These are phyloP conservation scores for Sylvicola fuscatus DNA, from an alignment of 2,888 invertebrate genomes.

Conservation along the genomic window DNA sequence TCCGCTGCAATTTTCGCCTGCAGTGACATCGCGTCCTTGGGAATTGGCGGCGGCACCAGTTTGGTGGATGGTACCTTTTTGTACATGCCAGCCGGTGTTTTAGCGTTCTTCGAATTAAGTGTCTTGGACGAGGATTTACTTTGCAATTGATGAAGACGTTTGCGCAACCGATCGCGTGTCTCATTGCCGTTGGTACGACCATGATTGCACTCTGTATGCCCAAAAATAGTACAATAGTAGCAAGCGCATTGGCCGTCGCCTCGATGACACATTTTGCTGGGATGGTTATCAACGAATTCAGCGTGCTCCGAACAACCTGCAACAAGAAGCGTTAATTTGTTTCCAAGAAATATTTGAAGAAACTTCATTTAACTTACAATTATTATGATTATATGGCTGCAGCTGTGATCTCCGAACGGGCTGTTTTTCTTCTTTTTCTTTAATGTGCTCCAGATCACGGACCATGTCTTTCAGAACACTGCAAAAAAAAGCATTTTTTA, in stretches of 20 bases:
- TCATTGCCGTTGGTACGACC: constrained; percentile 23
- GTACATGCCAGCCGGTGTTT: constrained; percentile 6
- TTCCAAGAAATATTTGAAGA: not conserved
- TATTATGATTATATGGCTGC: not conserved
- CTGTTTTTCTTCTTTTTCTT: constrained; percentile 5
- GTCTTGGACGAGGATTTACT: constrained; percentile 6
- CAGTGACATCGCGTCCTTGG: not conserved
- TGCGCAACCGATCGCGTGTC: constrained; percentile 23
- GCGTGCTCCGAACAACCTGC: constrained; percentile 4
- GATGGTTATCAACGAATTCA: constrained; percentile 16
- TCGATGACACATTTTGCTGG: constrained; percentile 18
- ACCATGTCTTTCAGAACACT: constrained; percentile 8
- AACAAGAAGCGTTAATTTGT: not conserved
- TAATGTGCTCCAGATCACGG: constrained; percentile 7
- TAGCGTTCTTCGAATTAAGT: constrained; percentile 4
- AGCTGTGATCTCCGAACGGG: not conserved
- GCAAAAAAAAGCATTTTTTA: not conserved
- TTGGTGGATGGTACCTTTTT: constrained; percentile 4
- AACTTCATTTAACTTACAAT: constrained; percentile 3
- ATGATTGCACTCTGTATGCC: constrained; percentile 18
- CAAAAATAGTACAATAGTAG: constrained; percentile 9
- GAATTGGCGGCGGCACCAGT: too few relatives aligned
- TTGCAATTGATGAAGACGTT: constrained; percentile 18
- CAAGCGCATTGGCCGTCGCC: constrained; percentile 7
- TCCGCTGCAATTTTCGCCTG: not conserved